Conservation (phyloP, 2,797 vertebrate genomes). For the Hydrophis major region DNA sequence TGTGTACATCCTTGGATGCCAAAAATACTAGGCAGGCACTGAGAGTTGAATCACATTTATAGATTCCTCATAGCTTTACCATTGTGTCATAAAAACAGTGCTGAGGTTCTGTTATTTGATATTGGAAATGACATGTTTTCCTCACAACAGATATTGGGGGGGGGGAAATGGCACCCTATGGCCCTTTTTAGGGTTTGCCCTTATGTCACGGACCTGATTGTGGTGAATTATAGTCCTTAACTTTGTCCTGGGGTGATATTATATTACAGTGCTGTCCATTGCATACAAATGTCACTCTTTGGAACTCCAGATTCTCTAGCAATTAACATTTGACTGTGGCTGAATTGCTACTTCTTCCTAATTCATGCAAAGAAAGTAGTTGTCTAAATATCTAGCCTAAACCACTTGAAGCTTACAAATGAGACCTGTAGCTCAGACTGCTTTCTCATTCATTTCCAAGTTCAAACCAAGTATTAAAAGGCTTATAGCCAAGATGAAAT, state of each 20-base stretch:
- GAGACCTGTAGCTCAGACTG: neutral
- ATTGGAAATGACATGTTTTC: constrained; percentile 18
- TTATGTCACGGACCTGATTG: neutral
- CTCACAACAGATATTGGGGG: constrained; percentile 3
- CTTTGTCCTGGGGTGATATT: neutral
- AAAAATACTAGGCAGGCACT: neutral
- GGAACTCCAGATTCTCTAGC: neutral
- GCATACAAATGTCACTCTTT: neutral
- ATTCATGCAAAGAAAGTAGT: neutral
- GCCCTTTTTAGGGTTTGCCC: neutral
- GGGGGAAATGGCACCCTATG: neutral
- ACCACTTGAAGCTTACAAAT: neutral
- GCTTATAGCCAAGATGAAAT: neutral
- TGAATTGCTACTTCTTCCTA: neutral
- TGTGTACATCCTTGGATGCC: neutral
- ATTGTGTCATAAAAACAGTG: constrained; percentile 16
- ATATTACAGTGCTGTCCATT: neutral
- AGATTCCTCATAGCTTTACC: neutral
- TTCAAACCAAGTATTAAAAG: neutral
- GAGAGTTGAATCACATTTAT: neutral
- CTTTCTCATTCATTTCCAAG: neutral
- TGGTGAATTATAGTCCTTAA: neutral
- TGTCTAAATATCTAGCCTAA: neutral
- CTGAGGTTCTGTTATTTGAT: neutral
- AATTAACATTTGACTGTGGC: neutral